A percentile compares a stretch with the other conserved stretches of the same genome.
Evolutionary conservation across 1,140 invertebrate species (phyloP).

Genomic region (Zophobas morio): DNA sequence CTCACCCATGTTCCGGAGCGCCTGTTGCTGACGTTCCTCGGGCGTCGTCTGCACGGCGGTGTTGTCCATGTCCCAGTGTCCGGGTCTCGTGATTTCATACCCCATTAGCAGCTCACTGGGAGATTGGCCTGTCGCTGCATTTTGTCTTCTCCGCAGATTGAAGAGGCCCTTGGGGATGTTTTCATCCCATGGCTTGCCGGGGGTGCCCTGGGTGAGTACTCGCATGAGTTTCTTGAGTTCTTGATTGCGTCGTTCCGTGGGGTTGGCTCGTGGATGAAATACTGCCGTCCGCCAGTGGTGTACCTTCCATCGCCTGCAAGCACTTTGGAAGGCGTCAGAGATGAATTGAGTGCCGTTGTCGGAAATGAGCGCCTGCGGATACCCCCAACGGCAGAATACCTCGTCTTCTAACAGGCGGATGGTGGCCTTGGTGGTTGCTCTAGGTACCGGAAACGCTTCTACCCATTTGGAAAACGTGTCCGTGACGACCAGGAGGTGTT

Average conservation of each 20-base stretch:
- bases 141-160: slow-evolving; percentile 14
- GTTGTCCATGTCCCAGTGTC: slow-evolving; percentile 13
- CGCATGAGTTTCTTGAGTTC: not conserved
- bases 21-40: not conserved
- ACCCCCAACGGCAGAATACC: too few species aligned
- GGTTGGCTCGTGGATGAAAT: slow-evolving; percentile 27
- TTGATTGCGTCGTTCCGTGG: slow-evolving; percentile 19
- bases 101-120: slow-evolving; percentile 14
- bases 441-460: too few species aligned
- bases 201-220: not conserved
- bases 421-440: too few species aligned
- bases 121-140: slow-evolving; percentile 33
- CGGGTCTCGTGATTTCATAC: slow-evolving; percentile 1
- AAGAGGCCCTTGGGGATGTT: slow-evolving; percentile 12
- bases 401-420: too few species aligned
- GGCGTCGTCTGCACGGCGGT: not conserved
- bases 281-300: too few species aligned
- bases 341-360: too few species aligned
- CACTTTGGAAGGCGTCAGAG: too few species aligned
- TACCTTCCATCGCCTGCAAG: too few species aligned
- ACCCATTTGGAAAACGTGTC: too few species aligned
- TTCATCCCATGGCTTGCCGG: not conserved
- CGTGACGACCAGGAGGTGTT: too few species aligned
- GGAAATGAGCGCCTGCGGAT: too few species aligned
- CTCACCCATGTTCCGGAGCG: not conserved